Evolutionary conservation across 2,797 vertebrate genomes (phyloP), one percentile per base, ranked within the genome.

Genomic region (Orientallactaga sibirica): DNA sequence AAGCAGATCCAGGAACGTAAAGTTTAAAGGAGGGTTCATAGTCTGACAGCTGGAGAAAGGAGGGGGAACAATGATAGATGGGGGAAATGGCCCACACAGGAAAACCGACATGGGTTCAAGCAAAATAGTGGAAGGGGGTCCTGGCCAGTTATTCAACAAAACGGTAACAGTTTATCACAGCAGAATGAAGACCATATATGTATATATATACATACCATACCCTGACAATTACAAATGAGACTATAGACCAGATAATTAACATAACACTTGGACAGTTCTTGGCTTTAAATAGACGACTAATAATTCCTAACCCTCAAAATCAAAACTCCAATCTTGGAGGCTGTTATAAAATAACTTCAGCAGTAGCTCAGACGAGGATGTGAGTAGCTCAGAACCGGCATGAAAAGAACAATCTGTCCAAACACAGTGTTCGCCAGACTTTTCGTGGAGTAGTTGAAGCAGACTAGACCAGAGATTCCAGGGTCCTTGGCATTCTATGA

Each of bases 181-280:
- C 37, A 90, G 55, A 93, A 92, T 7, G 20, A 88, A 90, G 73
- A 68, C 48, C 4, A 37, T 37, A 37, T 2, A 37, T 37, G 2
- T 37, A 37, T 2, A 37, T 37, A 37, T 2, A 37, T 37, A 37
- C 33, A 37, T 37, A 37, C 43, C 70, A 81, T 74, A 75, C 77
- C 76, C 73, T 73, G 89, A 83, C 37, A 89, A 94, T 81, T 82
- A 91, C 95, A 66, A 81, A 77, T 7, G 71, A 90, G 55, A 93
- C 82, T 64, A 88, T 20, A 94, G 92, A 61, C 86, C 91, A 94
- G 43, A 95, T 86, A 93, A 97, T 92, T 95, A 89, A 93, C 95
- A 91, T 92, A 95, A 91, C 80, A 94, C 84, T 95, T 37, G 19
- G 70, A 82, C 3, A 25, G 20, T 15, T 86, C 75, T 94, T 93